Evolutionary conservation across 1,140 invertebrate genomes (phyloP), one percentile per base, ranked within the genome.

Genomic region (Zeugodacus cucurbitae): DNA sequence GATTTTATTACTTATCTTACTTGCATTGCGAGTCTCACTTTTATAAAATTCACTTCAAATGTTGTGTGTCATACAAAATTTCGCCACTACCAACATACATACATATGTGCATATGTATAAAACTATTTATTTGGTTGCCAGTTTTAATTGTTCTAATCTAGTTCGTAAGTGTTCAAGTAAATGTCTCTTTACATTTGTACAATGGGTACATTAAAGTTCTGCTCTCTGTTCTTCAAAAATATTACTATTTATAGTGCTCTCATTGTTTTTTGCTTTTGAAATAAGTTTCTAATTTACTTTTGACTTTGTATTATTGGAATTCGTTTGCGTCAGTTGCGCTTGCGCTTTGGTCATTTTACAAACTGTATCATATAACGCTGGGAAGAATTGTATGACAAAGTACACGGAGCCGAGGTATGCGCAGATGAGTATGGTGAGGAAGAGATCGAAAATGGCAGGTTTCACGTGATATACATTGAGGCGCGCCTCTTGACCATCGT

Each of bases 361-460:
- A 87, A 94, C 93, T 54, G 94, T 90, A 20, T 93, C 92, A 89
- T 95, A 96, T 87, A 96, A 94, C 0, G 91, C 89, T 14, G 96
- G 95, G 90, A 97, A 96, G 89, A 96, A 95, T 92, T 97, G 96
- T 78, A 98, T 96, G 74, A 96, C 94, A 70, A 98, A 95, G 93
- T 99, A 99, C 17, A 99, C 95, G 10, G 96, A 89, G 54, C 95
- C 95, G 74, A 99, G 94, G 93, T 99, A 99, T 11, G 95, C 94
- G 58, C 96, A 94, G 91, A 99, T 99, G 48, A 96, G 95, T 88
- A 98, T 91, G 11, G 98, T 98, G 3, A 99, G 95, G 89, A 99
- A 97, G 59, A 99, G 96, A 95, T 99, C 98, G 94, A 99, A 99
- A 70, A 99, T 96, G 37, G 98, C 98, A 89, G 98, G 98, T 93